phyloP scores from a whole-genome alignment of 2,888 invertebrate species.

The Drosophila longiperda region DNA sequence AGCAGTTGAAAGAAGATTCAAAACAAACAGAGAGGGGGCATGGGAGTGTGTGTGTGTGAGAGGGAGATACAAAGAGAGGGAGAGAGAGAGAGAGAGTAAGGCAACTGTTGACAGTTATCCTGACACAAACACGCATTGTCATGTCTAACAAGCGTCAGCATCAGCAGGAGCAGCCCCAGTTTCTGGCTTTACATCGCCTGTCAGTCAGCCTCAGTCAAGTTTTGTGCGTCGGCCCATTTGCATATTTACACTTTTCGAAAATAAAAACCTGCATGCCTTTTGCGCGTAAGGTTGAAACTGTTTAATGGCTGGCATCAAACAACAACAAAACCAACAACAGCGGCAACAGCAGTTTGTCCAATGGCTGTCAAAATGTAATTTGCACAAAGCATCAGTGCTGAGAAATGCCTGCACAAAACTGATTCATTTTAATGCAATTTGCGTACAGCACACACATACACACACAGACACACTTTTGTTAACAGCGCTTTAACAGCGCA shows the following conservation, averaged over 20 bases:
- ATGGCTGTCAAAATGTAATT: slow-evolving; percentile 57
- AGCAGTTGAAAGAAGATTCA: slow-evolving; percentile 50
- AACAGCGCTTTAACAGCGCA: slow-evolving; percentile 8
- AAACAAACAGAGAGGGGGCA: background rate
- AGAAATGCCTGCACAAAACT: slow-evolving; percentile 53
- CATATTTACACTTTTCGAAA: slow-evolving; percentile 52
- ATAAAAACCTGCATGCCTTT: slow-evolving; percentile 1
- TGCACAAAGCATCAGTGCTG: slow-evolving; percentile 28
- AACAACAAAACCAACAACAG: slow-evolving; percentile 6
- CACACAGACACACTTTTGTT: background rate
- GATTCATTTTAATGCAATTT: slow-evolving; percentile 69
- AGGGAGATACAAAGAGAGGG: background rate
- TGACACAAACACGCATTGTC: slow-evolving; percentile 80
- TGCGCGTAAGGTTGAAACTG: slow-evolving; percentile 15
- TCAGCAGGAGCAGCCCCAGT: slow-evolving; percentile 16
- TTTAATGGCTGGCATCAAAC: slow-evolving; percentile 24
- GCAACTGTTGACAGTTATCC: slow-evolving; percentile 78
- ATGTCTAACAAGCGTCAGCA: slow-evolving; percentile 76
- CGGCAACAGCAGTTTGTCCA: slow-evolving; percentile 9
- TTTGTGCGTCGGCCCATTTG: slow-evolving; percentile 48
- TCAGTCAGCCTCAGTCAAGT: slow-evolving; percentile 64
- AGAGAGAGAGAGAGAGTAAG: slow-evolving; percentile 7
- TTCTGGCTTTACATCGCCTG: slow-evolving; percentile 52
- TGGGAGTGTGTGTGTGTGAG: background rate
- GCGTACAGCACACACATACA: slow-evolving; percentile 23